These are phyloP conservation scores for Microcebus griseorufus DNA, from an alignment of 2,113 vertebrate genomes.

Conservation along the genomic window DNA sequence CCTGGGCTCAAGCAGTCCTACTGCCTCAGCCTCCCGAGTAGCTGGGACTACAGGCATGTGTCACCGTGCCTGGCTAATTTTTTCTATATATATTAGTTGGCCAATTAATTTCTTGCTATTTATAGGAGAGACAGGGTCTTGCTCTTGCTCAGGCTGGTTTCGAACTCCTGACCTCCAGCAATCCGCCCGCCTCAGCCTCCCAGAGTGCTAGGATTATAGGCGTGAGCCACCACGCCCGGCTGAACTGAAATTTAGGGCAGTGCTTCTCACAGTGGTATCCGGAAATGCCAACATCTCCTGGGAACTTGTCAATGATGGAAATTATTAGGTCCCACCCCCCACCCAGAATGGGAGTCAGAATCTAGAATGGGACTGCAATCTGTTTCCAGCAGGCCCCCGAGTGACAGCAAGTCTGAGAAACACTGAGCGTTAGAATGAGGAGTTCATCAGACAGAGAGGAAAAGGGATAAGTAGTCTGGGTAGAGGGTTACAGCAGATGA, in stretches of 20 bases:
- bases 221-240: too few relatives aligned
- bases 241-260: neutral
- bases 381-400: neutral
- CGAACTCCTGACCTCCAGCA: too few relatives aligned
- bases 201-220: too few relatives aligned
- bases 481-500: fast-evolving
- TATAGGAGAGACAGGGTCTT: too few relatives aligned
- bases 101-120: too few relatives aligned
- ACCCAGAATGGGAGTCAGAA: neutral
- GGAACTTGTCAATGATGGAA: neutral
- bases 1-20: too few relatives aligned
- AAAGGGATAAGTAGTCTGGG: neutral
- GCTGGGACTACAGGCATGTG: too few relatives aligned
- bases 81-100: too few relatives aligned
- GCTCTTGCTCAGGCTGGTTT: too few relatives aligned
- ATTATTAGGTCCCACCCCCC: neutral
- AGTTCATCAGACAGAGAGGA: neutral
- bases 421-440: neutral
- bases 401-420: neutral
- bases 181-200: too few relatives aligned
- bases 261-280: neutral
- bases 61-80: too few relatives aligned
- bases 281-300: neutral
- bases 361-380: neutral
- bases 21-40: too few relatives aligned